phyloP scores from a whole-genome alignment of 2,888 invertebrate species.

The Stramonita haemastoma region DNA sequence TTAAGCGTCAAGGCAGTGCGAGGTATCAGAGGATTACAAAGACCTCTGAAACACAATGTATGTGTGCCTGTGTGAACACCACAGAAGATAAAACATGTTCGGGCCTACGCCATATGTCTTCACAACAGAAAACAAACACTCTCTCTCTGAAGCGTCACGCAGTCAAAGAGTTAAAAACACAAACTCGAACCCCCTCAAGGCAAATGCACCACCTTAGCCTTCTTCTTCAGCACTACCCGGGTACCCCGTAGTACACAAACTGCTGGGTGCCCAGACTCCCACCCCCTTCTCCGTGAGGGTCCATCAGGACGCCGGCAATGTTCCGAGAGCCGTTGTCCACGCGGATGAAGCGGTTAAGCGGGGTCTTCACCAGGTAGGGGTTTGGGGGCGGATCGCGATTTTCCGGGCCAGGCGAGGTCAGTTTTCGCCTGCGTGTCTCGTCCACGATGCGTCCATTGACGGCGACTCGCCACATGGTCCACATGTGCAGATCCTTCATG shows the following conservation, averaged over 20 bases:
- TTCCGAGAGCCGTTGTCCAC: conserved; percentile 40
- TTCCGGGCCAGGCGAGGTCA: background rate
- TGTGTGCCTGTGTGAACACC: no score
- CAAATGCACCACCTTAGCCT: background rate
- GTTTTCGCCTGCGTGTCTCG: conserved; percentile 38
- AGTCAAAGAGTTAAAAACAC: background rate
- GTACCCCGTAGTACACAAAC: conserved; percentile 52
- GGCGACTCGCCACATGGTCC: conserved; percentile 56
- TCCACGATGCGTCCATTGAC: conserved; percentile 55
- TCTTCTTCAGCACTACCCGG: conserved; percentile 46
- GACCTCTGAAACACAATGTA: no score
- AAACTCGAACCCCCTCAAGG: no score
- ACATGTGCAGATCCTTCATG: conserved; percentile 53
- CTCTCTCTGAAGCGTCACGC: no score
- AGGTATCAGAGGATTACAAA: no score
- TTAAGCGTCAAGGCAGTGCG: no score
- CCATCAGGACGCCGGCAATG: conserved; percentile 43
- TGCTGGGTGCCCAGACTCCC: conserved; percentile 44
- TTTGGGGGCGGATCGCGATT: conserved; percentile 19
- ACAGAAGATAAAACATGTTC: no score
- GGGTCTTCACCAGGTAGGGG: conserved; percentile 46
- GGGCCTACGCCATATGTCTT: no score
- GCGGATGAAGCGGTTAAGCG: conserved; percentile 47
- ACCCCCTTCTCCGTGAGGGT: conserved; percentile 38
- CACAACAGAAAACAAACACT: no score